Evolutionary conservation across 2,113 vertebrate species (phyloP), one percentile per base, ranked within the genome.

Genomic region (Megaceryle maxima): DNA sequence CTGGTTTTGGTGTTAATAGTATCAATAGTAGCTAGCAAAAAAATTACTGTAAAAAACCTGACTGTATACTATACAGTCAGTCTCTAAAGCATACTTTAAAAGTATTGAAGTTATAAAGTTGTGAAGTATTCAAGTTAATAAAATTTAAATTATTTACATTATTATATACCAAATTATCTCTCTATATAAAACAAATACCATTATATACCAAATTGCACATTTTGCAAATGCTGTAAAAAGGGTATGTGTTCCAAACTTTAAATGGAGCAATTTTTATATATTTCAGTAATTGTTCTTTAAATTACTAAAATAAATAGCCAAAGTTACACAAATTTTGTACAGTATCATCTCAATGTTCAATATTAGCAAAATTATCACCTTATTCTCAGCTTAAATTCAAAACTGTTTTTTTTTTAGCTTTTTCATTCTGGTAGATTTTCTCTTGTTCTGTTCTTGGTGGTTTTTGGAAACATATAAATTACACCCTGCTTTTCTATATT

Each of bases 321-420:
- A 64, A 92, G 9, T 33, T 35, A 83, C 28, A 26, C 11, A 57
- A 59, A 11, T 26, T 76, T 15, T 44, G 37, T 50, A 35, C 6
- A 39, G 7, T 29, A 89, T 41, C 2, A 6, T 24, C 44, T 26
- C 37, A 11, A 31, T 69, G 1, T 21, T 77, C 35, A 37, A 7
- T 59, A 62, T 50, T 31, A 64, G 24, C 44, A 88, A 91, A 87
- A 39, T 26, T 9, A 64, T 3, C 16, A 41, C 53, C 11, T 11
- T 67, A 48, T 15, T 53, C 33, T 68, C 31, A 57, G 15, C 4
- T 15, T 80, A 66, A 88, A 80, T 43, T 75, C 31, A 72, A 43
- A 84, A 12, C 2, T 57, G 4, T 0, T 44, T 0, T 44, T 44
- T 41, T 53, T 50, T 48, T 25, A 24, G 26, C 6, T 48, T 62